Evolutionary conservation across 1,140 invertebrate species (phyloP), one percentile per base, ranked within the genome.

Genomic region (Trachymyrmex cornetzi): DNA sequence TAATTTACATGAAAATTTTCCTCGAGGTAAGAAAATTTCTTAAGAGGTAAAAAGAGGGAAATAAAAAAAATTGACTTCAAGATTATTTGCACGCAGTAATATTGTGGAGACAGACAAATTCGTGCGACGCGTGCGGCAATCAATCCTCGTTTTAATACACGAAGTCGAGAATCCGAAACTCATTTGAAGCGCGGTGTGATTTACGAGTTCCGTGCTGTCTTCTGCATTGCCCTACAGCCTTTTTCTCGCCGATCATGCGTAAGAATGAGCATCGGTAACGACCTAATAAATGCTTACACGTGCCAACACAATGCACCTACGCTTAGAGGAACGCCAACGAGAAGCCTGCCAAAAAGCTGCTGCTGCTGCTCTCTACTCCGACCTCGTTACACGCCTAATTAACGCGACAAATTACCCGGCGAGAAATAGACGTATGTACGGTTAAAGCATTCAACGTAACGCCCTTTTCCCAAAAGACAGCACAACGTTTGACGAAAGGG

Each of bases 301-400:
- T 67, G 77, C 61, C 74, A 57, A 80, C 59, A 85, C 63, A 86
- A 87, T 87, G 27, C 27, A 48, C 24, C 63, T 30, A 48, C n/a
- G 64, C 34, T 44, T 67, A 30, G 48, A 82, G 53, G 4, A 82
- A 63, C 44, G 85, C 30, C 57, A 55, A 38, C 61, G 27, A 50
- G 77, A 55, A 85, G 85, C 59, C 55, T 44, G 64, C 80, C 81
- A 67, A 88, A 85, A 88, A 61, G 77, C 72, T 57, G 64, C 50
- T 57, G 64, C 77, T 30, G 24, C n/a, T 82, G 34, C n/a, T 38
- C 66, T 69, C 50, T 75, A 75, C 84, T 80, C 55, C 50, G 86
- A 77, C 88, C 91, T 92, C 92, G 93, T 93, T 93, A 93, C 92
- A 93, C 92, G 93, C 85, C 89, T 93, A 94, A 93, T 94, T 94